These are phyloP conservation scores for Ophion ellenae DNA, from an alignment of 2,888 invertebrate genomes.

Conservation along the genomic window DNA sequence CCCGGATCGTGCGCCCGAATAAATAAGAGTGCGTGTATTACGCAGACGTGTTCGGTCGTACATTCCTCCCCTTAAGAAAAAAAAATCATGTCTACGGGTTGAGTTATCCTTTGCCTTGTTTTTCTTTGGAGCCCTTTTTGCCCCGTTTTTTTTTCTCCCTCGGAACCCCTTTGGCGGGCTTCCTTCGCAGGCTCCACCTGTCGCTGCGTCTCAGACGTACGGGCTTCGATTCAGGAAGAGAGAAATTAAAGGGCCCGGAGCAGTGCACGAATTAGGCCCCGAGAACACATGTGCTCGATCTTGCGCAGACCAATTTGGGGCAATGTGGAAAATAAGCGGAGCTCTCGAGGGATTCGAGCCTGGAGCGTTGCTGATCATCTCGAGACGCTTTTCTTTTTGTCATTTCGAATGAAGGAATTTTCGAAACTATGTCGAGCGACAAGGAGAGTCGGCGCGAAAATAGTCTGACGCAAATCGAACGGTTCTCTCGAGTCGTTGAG, in stretches of 20 bases:
- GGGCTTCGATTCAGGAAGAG: constrained; percentile 36
- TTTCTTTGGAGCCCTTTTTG: constrained; percentile 36
- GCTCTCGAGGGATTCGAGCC: background rate
- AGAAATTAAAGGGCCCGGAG: constrained; percentile 41
- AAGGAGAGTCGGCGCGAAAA: background rate
- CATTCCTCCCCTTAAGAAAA: constrained; percentile 29
- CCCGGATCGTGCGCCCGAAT: constrained; percentile 55
- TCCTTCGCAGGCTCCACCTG: constrained; percentile 57
- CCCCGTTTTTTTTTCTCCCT: constrained; percentile 25
- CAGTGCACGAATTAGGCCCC: constrained; percentile 12
- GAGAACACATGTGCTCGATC: constrained; percentile 48
- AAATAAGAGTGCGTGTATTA: constrained; percentile 43
- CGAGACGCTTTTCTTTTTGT: constrained; percentile 7
- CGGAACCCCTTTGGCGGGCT: constrained; percentile 65
- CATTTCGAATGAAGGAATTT: constrained; percentile 23
- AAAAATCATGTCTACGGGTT: constrained; percentile 54
- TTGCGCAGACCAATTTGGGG: constrained; percentile 30
- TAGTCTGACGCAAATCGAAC: background rate
- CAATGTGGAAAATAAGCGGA: constrained; percentile 32
- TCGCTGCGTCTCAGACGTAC: constrained; percentile 48
- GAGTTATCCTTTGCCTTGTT: constrained; percentile 50
- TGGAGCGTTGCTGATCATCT: constrained; percentile 9
- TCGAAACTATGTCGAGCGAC: background rate
- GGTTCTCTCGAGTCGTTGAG: background rate
- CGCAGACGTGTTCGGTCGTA: constrained; percentile 52